Evolutionary conservation across 2,888 invertebrate species (phyloP).

Genomic region (Emmelina monodactyla): DNA sequence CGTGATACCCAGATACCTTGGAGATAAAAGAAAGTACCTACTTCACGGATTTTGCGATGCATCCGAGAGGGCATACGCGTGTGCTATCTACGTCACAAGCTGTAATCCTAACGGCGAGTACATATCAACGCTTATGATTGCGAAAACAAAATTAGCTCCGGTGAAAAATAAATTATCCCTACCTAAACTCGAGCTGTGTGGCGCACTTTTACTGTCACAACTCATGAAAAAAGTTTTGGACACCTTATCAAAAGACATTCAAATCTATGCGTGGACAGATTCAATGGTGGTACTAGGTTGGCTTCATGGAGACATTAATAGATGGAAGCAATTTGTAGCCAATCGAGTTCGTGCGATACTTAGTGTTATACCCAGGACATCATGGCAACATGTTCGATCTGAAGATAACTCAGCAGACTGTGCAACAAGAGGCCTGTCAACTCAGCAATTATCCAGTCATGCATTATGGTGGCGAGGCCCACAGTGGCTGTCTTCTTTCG

Average conservation of each 20-base stretch:
- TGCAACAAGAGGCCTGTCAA: slow-evolving; percentile 4
- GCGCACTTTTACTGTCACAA: slow-evolving; percentile 2
- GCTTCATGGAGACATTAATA: slow-evolving; percentile 10
- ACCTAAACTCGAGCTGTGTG: not conserved
- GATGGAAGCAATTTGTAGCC: slow-evolving; percentile 8
- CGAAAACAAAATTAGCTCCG: slow-evolving; percentile 1
- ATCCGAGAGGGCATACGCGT: slow-evolving; percentile 7
- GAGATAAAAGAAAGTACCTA: slow-evolving; percentile 1
- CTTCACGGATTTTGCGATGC: slow-evolving; percentile 8
- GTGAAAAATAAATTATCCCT: not conserved
- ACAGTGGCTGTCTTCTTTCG: not conserved
- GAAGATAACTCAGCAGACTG: slow-evolving; percentile 15
- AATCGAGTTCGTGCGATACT: slow-evolving; percentile 11
- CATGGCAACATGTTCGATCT: slow-evolving; percentile 15
- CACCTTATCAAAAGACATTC: slow-evolving; percentile 1
- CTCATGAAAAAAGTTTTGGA: not conserved
- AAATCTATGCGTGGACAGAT: slow-evolving; percentile 10
- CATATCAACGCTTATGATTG: not conserved
- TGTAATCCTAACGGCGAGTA: not conserved
- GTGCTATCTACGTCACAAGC: slow-evolving; percentile 3
- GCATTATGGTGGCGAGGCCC: slow-evolving; percentile 1
- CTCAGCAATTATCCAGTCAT: not conserved
- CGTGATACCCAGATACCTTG: slow-evolving; percentile 5
- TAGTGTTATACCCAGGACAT: slow-evolving; percentile 6
- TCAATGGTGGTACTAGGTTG: slow-evolving; percentile 12